These are phyloP conservation scores for Podotricha telesiphe DNA, from an alignment of 2,888 invertebrate genomes.

Conservation along the genomic window DNA sequence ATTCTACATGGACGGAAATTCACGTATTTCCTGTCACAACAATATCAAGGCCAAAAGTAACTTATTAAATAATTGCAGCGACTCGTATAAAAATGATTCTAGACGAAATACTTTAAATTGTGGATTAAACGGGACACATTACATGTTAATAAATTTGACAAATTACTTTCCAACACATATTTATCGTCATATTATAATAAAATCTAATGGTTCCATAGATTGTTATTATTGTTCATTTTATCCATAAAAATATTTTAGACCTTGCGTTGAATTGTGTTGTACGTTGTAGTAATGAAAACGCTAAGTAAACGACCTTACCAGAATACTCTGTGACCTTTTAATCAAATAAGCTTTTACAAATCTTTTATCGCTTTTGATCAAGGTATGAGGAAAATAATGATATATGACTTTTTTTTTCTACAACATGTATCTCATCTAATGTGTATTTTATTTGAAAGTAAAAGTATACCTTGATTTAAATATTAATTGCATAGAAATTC, in stretches of 20 bases:
- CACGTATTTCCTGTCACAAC: too few species aligned
- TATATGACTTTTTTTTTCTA: not conserved
- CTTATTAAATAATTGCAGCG: too few species aligned
- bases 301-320: conserved; percentile 76
- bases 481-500: not conserved
- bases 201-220: conserved; percentile 3
- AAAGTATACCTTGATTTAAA: not conserved
- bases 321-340: conserved; percentile 58
- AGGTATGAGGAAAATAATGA: conserved; percentile 8
- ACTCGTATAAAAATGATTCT: not conserved
- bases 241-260: conserved; percentile 66
- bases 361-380: conserved; percentile 12
- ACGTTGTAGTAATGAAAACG: conserved; percentile 75
- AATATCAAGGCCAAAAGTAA: too few species aligned
- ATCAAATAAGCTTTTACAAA: conserved; percentile 62
- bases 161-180: not conserved
- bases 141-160: not conserved
- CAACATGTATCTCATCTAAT: not conserved
- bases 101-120: not conserved
- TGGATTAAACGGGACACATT: not conserved
- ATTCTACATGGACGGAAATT: too few species aligned
- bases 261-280: conserved; percentile 74
- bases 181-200: conserved; percentile 14
- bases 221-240: conserved; percentile 57
- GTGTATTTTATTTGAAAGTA: not conserved